phyloP scores from a whole-genome alignment of 2,797 vertebrate species.

The Acanthornis magna region DNA sequence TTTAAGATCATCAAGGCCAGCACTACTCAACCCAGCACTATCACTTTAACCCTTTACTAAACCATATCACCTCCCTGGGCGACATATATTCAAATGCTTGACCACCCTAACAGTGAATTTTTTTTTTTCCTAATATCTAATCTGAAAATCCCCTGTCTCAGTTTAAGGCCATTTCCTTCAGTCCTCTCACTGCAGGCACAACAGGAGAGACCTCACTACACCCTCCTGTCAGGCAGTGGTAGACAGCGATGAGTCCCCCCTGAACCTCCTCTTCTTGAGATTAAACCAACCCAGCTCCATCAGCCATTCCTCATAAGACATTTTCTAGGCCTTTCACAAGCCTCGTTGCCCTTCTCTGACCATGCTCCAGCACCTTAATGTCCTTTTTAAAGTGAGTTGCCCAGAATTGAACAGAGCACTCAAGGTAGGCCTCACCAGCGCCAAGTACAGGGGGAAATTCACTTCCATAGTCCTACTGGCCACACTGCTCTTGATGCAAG shows the following conservation, averaged over 20 bases:
- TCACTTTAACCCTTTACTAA: background rate
- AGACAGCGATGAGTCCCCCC: rapidly evolving
- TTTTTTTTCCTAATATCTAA: background rate
- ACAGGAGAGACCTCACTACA: background rate
- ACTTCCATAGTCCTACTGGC: background rate
- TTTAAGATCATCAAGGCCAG: background rate
- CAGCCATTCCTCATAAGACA: background rate
- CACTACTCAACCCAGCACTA: too few species aligned
- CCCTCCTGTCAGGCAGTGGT: background rate
- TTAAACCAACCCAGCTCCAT: background rate
- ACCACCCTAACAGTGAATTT: rapidly evolving
- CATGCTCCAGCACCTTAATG: background rate
- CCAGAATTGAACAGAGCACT: background rate
- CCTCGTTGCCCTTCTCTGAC: background rate
- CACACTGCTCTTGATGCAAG: background rate
- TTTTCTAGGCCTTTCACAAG: background rate
- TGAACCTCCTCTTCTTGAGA: background rate
- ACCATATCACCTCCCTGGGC: background rate
- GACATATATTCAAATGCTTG: background rate
- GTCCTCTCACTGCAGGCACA: background rate
- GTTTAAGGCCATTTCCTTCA: background rate
- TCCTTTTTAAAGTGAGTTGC: background rate
- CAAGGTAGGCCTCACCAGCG: background rate
- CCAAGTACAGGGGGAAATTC: rapidly evolving
- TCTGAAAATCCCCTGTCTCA: background rate